Base-by-base conservation (phyloP, 2,888 invertebrate species). In the Harpalus rufipes region DNA sequence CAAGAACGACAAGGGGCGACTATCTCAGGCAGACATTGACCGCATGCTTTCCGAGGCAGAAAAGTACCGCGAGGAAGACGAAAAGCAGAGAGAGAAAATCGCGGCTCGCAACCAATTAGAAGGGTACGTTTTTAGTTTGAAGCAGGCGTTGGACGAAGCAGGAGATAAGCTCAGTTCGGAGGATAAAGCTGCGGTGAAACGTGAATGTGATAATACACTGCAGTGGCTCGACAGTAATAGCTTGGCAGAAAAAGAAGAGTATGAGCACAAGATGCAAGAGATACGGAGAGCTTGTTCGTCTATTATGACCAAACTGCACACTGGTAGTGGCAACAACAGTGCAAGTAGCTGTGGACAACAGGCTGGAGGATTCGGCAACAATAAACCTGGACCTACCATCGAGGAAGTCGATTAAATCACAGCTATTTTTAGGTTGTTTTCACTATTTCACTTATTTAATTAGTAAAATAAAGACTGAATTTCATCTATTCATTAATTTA, bases 21-120 rank as follows among this genome's bases (percentile, higher is more conserved):
- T 97, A 74, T 95, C 96, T 16, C 96, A 96, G 89, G 94, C 94
- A 7, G 96, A 97, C 88, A 97, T 97, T 87, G 96, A 97, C 86
- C 92, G 94, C 86, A 96, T 96, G 96, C 91, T 96, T 44, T 90
- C 92, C 3, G 96, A 96, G 86, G 96, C 96, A 0, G 96, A 96
- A 88, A 92, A 91, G 78, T 96, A 95, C 90, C 93, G 93, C 68
- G 95, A 94, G 56, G 95, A 96, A 88, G 96, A 96, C 88, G 94
- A 95, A 86, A 93, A 93, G 88, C 95, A 95, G 87, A 91, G 93
- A 18, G 93, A 95, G 88, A 92, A 93, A 76, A 93, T 96, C 12
- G 89, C 93, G 0, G 93, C 96, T 8, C 93, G 95, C 85, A 96
- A 96, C 90, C 93, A 94, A 87, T 92, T 96, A 61, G 96, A 96